Base-by-base conservation (phyloP, 2,888 invertebrate genomes). In the Microplitis deprimator region DNA sequence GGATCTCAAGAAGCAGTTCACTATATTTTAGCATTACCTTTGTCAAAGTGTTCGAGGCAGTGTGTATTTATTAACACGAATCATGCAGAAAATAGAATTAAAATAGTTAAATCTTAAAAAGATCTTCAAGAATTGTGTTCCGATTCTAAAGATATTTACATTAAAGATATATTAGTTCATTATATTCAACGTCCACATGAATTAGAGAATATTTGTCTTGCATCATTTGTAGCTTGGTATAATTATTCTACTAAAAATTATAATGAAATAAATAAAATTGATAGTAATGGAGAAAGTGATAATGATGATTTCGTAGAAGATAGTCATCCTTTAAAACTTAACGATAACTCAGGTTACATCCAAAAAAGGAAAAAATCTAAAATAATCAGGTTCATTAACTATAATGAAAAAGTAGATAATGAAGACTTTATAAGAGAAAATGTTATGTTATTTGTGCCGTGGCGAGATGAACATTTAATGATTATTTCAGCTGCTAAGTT, bases 1-100 rank as follows among this genome's bases (percentile, higher is more conserved):
- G 81, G 80, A 59, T 77, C 82, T 8, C 84, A 83, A 81, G 82
- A 84, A 79, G 83, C 80, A 38, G 76, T 79, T 72, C 83, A 83
- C 76, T 80, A 79, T 73, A 72, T 81, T 13, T 75, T 84, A 62
- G 76, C 79, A 4, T 67, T 84, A 13, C 81, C 82, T 20, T 29
- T 83, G 39, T 81, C 80, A 7, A 76, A 81, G 65, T 81, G 72
- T 41, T 41, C 41, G 6, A 41, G 41, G 10, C 65, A 81, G 80
- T 17, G 67, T 20, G 78, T 80, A 17, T 83, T 75, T 70, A 83
- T 83, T 38, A 76, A 81, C 69, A 82, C 81, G 64, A 76, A 59
- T 73, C 72, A 75, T 17, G 38, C 75, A 73, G 61, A 73, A 20
- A 77, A 81, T 75, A 60, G 79, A 68, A 76, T 77, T n/a, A 72